Percentiles rank a stretch among this genome's conserved stretches.
Conservation (phyloP, 1,140 invertebrate species). For the Radopholus similis region DNA sequence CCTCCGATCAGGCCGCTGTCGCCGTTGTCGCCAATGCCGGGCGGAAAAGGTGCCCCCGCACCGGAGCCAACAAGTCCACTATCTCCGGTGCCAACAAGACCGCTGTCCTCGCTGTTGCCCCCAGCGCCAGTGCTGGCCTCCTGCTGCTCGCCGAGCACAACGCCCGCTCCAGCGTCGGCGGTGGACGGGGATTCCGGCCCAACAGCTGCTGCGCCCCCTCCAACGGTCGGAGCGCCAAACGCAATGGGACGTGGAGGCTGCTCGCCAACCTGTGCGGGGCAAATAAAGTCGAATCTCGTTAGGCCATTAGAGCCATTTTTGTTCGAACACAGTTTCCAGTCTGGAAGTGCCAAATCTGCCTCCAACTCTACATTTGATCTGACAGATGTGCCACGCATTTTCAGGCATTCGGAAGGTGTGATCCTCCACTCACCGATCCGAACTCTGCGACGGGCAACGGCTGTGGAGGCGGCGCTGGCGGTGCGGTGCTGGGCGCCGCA, state of each 20-base stretch:
- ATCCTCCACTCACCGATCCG: conserved; percentile 3
- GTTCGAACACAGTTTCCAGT: neutral
- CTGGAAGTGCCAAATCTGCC: neutral
- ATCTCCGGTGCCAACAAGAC: neutral
- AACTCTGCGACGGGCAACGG: conserved; percentile 11
- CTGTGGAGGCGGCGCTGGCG: neutral
- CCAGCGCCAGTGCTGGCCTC: too few species aligned
- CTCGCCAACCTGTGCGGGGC: too few species aligned
- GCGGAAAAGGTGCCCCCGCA: neutral
- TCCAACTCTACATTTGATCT: neutral
- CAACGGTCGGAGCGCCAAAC: too few species aligned
- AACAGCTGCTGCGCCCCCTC: too few species aligned
- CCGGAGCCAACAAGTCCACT: conserved; percentile 10
- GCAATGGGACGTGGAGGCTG: too few species aligned
- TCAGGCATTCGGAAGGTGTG: too few species aligned
- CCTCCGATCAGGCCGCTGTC: neutral
- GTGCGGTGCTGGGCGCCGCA: neutral
- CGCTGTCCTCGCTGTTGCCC: neutral
- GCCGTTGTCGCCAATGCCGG: conserved; percentile 1
- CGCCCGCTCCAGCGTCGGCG: too few species aligned
- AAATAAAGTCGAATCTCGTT: too few species aligned
- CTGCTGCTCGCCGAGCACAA: too few species aligned
- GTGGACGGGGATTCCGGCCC: too few species aligned
- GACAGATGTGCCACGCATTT: too few species aligned
- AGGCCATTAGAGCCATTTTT: too few species aligned